Base-by-base conservation (phyloP, 1,140 invertebrate species). In the Littorina saxatilis region DNA sequence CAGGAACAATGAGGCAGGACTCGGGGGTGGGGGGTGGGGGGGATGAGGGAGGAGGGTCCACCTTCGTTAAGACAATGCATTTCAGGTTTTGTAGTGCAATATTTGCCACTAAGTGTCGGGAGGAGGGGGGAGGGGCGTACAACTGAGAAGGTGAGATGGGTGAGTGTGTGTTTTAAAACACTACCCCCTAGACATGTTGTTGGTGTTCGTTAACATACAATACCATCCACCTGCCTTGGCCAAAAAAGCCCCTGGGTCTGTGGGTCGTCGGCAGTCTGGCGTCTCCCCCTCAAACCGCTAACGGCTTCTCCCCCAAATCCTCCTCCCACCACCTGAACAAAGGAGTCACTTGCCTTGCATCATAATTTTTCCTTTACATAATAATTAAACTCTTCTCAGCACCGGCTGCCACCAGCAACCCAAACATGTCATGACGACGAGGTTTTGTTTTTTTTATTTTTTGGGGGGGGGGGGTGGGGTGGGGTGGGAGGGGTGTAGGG, bases 311-410 rank as follows among this genome's bases (percentile, higher is more conserved):
- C 23, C 61, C 27, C 7, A n/a, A 63, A 4, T 29, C 55, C 5
- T 4, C 32, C 61, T 63, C 5, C 3, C 61, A 9, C n/a, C 52
- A 4, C 52, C 7, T n/a, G 61, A 63, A 63, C 61, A 63, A 63
- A 63, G 61, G 32, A 63, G 61, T 63, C 61, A 63, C 61, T 63
- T 58, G 23, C 23, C 27, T 63, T 58, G 15, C 61, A 63, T 63
- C 61, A 63, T 63, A 23, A 63, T 63, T 63, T 63, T 63, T 27
- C 61, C 61, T 63, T 63, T 63, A 63, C 61, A 63, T 63, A 63
- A 63, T 63, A 63, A 63, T 63, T 63, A 63, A 63, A 63, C 61
- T 63, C 27, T 5, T 47, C 43, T 47, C 27, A 63, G n/a, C 23
- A 32, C 61, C 61, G 61, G n/a, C 61, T 63, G 61, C 27, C 27